Conservation (phyloP, 1,140 invertebrate species). For the Brachionus asplanchnoidis region DNA sequence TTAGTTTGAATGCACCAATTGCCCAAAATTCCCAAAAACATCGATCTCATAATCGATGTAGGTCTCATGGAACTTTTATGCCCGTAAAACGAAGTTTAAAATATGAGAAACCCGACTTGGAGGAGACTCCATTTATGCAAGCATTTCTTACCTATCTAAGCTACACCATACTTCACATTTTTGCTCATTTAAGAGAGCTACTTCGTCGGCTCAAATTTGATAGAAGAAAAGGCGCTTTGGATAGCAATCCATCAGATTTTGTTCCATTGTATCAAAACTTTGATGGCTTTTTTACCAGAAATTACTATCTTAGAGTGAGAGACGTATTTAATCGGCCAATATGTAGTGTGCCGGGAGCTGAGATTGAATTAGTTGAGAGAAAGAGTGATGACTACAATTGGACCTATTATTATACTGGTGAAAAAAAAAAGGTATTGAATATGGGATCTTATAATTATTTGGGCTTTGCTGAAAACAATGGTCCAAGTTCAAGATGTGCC, state of each 20-base stretch:
- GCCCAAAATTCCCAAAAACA: not conserved
- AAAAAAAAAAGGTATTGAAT: constrained; percentile 57
- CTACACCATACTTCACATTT: not conserved
- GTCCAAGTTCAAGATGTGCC: constrained; percentile 55
- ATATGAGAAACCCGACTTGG: not conserved
- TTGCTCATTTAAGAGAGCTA: constrained; percentile 20
- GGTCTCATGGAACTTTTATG: not conserved
- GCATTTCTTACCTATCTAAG: constrained; percentile 15
- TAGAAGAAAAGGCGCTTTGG: not conserved
- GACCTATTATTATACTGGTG: constrained; percentile 46
- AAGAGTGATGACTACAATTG: constrained; percentile 75
- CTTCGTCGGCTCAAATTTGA: not conserved
- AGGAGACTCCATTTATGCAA: constrained; percentile 12
- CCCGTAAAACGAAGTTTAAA: not conserved
- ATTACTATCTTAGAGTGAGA: constrained; percentile 80
- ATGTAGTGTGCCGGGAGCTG: constrained; percentile 80
- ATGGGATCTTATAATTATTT: constrained; percentile 63
- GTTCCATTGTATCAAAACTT: constrained; percentile 84
- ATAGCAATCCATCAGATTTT: constrained; percentile 65
- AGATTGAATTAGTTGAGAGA: constrained; percentile 76
- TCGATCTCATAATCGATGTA: not conserved
- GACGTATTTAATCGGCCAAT: constrained; percentile 93
- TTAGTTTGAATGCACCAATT: not conserved
- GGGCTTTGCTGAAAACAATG: constrained; percentile 61
- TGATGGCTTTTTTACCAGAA: constrained; percentile 86